A percentile compares a stretch with the other conserved stretches of the same genome.
These are phyloP conservation scores for Ploceus nigricollis DNA, from an alignment of 2,113 vertebrate species.

Conservation along the genomic window DNA sequence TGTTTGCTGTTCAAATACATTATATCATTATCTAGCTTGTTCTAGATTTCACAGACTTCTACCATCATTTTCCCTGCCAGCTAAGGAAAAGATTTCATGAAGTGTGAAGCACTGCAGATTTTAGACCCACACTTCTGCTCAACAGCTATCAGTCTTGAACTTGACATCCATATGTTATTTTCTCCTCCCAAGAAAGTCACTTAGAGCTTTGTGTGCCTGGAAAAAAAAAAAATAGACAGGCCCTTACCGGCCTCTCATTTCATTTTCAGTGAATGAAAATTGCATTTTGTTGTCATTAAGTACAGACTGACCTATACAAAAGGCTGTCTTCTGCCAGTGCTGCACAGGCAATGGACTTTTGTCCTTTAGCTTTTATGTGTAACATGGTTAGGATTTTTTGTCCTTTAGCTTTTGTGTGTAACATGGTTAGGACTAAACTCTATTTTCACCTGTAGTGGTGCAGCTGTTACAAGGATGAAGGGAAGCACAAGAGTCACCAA, in stretches of 20 bases:
- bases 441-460: not conserved
- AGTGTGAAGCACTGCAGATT: slow-evolving; percentile 48
- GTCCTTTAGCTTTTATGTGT: not conserved
- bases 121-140: slow-evolving; percentile 53
- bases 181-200: slow-evolving; percentile 37
- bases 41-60: slow-evolving; percentile 36
- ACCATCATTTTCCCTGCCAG: slow-evolving; percentile 10
- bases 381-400: not conserved
- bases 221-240: not conserved
- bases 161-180: slow-evolving; percentile 58
- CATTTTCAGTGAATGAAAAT: slow-evolving; percentile 28
- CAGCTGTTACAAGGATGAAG: not conserved
- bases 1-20: not conserved
- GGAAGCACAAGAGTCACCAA: not conserved
- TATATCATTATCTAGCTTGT: not conserved
- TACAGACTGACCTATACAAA: not conserved
- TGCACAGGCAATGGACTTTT: not conserved
- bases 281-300: not conserved
- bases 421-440: not conserved
- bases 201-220: not conserved
- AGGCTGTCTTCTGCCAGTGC: not conserved
- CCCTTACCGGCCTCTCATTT: not conserved
- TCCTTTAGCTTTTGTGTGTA: not conserved
- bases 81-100: slow-evolving; percentile 35
- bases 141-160: slow-evolving; percentile 45